phyloP scores from a whole-genome alignment of 2,797 vertebrate genomes.

The Poeciliopsis paucimaculata region DNA sequence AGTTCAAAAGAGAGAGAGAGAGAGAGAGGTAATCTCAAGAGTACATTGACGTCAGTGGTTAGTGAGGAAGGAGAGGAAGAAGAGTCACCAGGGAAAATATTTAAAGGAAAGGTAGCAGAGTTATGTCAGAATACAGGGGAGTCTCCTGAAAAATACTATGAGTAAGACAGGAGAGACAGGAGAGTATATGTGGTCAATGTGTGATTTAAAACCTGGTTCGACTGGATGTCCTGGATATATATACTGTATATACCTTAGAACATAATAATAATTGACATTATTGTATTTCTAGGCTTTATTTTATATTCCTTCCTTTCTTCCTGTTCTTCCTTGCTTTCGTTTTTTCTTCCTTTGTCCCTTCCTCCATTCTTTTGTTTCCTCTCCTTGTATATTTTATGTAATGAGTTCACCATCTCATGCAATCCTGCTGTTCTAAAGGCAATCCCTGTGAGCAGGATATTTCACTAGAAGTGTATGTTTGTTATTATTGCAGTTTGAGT shows the following conservation, averaged over 20 bases:
- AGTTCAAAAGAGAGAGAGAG: slow-evolving; percentile 21
- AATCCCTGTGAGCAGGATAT: background rate
- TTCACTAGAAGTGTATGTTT: background rate
- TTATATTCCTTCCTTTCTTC: background rate
- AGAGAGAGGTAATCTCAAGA: slow-evolving; percentile 23
- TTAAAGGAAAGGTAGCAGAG: slow-evolving; percentile 18
- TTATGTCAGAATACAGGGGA: slow-evolving; percentile 18
- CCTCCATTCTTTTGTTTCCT: background rate
- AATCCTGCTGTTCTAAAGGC: slow-evolving; percentile 1
- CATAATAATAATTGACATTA: background rate
- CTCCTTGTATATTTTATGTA: background rate
- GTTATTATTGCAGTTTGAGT: background rate
- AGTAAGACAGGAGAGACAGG: slow-evolving; percentile 2
- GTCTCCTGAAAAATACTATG: background rate
- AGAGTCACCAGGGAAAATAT: slow-evolving; percentile 12
- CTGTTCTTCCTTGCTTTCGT: background rate
- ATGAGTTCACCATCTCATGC: background rate
- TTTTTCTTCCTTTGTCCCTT: background rate
- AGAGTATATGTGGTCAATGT: background rate
- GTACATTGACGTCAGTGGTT: slow-evolving; percentile 25
- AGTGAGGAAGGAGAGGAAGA: slow-evolving; percentile 15
- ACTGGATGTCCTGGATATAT: too few species aligned
- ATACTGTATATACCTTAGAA: background rate
- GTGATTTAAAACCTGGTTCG: too few species aligned
- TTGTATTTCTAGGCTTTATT: background rate